Evolutionary conservation across 1,140 invertebrate genomes (phyloP).

Genomic region (Pseudoatta argentina): DNA sequence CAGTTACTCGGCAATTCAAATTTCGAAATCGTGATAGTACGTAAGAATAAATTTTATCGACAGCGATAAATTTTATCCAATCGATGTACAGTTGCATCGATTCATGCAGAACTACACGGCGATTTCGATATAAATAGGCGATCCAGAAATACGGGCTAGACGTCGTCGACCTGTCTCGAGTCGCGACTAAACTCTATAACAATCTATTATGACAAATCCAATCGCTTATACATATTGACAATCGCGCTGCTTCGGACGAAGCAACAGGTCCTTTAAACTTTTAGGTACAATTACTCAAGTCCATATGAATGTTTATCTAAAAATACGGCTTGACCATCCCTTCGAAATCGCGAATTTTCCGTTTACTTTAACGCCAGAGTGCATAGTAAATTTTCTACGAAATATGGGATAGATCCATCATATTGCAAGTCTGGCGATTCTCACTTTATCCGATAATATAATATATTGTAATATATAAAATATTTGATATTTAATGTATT

Average conservation of each 20-base stretch:
- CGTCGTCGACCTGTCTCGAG: slow-evolving; percentile 52
- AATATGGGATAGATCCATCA: slow-evolving; percentile 14
- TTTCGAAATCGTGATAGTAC: neutral
- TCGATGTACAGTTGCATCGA: slow-evolving; percentile 15
- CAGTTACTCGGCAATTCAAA: neutral
- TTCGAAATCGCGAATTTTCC: slow-evolving; percentile 43
- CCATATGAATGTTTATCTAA: slow-evolving; percentile 36
- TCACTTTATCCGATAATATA: slow-evolving; percentile 4
- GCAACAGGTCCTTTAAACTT: slow-evolving; percentile 69
- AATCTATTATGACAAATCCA: slow-evolving; percentile 44
- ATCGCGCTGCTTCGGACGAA: slow-evolving; percentile 14
- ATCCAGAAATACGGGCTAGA: slow-evolving; percentile 42
- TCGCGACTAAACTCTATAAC: slow-evolving; percentile 16
- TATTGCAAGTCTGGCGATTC: slow-evolving; percentile 34
- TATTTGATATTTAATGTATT: too few species aligned
- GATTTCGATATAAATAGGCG: slow-evolving; percentile 45
- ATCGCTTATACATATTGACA: slow-evolving; percentile 41
- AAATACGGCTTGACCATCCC: slow-evolving; percentile 24
- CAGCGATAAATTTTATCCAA: slow-evolving; percentile 1
- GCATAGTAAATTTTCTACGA: slow-evolving; percentile 6
- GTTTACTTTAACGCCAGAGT: neutral
- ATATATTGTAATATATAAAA: too few species aligned
- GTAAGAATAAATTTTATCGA: slow-evolving; percentile 37
- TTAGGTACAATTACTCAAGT: slow-evolving; percentile 43
- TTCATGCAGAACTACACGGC: slow-evolving; percentile 2